These are phyloP conservation scores for Spisula subtruncata DNA, from an alignment of 2,888 invertebrate genomes.

Conservation along the genomic window DNA sequence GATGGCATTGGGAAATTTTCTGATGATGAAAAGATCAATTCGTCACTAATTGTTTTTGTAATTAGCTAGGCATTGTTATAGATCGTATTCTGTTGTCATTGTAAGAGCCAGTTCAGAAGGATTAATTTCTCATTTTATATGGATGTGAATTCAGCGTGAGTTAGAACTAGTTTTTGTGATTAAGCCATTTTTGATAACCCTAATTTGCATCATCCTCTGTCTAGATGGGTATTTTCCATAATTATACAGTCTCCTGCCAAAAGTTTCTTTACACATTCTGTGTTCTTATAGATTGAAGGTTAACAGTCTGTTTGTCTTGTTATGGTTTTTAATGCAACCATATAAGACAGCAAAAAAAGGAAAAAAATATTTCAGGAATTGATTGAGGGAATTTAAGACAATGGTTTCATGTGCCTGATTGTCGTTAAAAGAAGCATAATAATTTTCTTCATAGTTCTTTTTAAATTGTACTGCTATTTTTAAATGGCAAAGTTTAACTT, in stretches of 20 bases:
- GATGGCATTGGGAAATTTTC: conserved; percentile 30
- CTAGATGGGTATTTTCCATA: conserved; percentile 65
- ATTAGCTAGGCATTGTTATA: conserved; percentile 70
- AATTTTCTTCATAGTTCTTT: no score
- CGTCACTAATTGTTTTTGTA: conserved; percentile 71
- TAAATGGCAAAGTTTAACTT: no score
- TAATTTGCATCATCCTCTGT: conserved; percentile 71
- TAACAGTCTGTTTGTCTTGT: conserved; percentile 1
- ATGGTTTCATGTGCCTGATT: no score
- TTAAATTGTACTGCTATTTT: no score
- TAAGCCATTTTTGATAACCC: conserved; percentile 73
- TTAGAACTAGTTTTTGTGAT: conserved; percentile 69
- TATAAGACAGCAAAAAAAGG: neutral
- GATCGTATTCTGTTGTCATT: conserved; percentile 64
- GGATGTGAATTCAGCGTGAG: conserved; percentile 65
- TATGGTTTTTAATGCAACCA: neutral
- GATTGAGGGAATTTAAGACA: no score
- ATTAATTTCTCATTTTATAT: conserved; percentile 74
- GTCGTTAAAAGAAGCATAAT: no score
- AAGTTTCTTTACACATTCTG: conserved; percentile 9
- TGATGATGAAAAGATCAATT: conserved; percentile 61
- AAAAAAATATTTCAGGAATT: neutral
- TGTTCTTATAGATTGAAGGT: conserved; percentile 24
- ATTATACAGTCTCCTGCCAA: conserved; percentile 59
- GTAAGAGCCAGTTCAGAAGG: conserved; percentile 70